Conservation (phyloP, 2,888 invertebrate species). For the Cyclophora albipunctata region DNA sequence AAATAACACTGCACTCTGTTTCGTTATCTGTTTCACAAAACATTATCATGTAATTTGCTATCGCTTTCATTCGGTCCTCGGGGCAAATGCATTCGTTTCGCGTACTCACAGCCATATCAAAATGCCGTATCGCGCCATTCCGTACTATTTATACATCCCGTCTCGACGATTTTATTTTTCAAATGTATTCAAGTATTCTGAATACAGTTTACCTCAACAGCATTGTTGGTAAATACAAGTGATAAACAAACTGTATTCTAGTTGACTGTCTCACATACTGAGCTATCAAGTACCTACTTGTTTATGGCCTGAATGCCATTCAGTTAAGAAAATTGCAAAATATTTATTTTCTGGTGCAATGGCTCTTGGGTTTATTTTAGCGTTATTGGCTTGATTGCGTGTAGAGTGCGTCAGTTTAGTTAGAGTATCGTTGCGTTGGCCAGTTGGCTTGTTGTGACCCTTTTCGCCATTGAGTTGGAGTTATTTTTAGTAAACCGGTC, state of each 20-base stretch:
- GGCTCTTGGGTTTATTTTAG: too few species aligned
- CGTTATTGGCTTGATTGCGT: too few species aligned
- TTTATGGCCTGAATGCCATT: too few species aligned
- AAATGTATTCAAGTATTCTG: constrained; percentile 20
- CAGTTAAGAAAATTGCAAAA: too few species aligned
- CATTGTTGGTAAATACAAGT: too few species aligned
- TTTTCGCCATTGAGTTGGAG: constrained; percentile 20
- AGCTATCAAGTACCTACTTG: too few species aligned
- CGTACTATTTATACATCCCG: constrained; percentile 29
- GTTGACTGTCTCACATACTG: too few species aligned
- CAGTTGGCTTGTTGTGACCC: constrained; percentile 12
- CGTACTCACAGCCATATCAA: constrained; percentile 17
- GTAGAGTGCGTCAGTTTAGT: neutral
- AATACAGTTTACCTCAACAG: too few species aligned
- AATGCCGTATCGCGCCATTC: constrained; percentile 24
- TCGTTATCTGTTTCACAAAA: too few species aligned
- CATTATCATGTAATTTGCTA: neutral
- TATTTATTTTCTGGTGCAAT: too few species aligned
- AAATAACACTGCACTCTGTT: too few species aligned
- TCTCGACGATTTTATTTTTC: constrained; percentile 10
- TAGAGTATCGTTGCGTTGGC: neutral
- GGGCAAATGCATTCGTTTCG: constrained; percentile 16
- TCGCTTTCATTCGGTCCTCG: constrained; percentile 15
- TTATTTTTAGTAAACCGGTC: constrained; percentile 36
- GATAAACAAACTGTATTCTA: too few species aligned